phyloP scores from a whole-genome alignment of 1,140 invertebrate species.

The Phymastichus coffea region DNA sequence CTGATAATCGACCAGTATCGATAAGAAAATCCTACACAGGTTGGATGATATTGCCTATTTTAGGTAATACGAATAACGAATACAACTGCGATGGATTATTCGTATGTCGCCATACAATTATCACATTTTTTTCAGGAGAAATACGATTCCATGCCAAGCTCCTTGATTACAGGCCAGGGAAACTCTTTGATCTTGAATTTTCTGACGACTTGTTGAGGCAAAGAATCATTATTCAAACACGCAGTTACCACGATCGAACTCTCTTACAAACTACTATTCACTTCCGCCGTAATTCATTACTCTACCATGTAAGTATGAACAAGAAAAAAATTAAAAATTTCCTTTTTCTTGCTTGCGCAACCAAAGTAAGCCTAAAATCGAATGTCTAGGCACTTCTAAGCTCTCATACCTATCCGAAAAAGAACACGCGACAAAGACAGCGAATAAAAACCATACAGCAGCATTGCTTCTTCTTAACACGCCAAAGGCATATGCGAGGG shows the following conservation, averaged over 20 bases:
- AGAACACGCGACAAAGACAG: not conserved
- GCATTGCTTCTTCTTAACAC: not conserved
- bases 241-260: constrained; percentile 37
- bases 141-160: constrained; percentile 37
- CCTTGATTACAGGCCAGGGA: constrained; percentile 35
- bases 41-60: constrained; percentile 32
- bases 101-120: too few species aligned
- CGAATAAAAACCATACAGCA: not conserved
- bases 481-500: not conserved
- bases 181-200: constrained; percentile 38
- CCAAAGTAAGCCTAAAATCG: too few species aligned
- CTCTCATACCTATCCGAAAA: too few species aligned
- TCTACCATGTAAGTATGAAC: constrained; percentile 42
- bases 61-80: too few species aligned
- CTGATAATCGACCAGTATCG: constrained; percentile 35
- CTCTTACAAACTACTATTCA: constrained; percentile 36
- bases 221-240: constrained; percentile 37
- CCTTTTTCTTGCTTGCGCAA: too few species aligned
- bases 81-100: too few species aligned
- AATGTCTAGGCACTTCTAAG: too few species aligned
- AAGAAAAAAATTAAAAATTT: too few species aligned
- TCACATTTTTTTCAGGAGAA: too few species aligned
- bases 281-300: constrained; percentile 32
- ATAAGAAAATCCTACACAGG: constrained; percentile 39
- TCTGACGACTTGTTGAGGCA: constrained; percentile 37